Evolutionary conservation across 2,113 vertebrate species (phyloP), one percentile per base, ranked within the genome.

Genomic region (Platichthys flesus): DNA sequence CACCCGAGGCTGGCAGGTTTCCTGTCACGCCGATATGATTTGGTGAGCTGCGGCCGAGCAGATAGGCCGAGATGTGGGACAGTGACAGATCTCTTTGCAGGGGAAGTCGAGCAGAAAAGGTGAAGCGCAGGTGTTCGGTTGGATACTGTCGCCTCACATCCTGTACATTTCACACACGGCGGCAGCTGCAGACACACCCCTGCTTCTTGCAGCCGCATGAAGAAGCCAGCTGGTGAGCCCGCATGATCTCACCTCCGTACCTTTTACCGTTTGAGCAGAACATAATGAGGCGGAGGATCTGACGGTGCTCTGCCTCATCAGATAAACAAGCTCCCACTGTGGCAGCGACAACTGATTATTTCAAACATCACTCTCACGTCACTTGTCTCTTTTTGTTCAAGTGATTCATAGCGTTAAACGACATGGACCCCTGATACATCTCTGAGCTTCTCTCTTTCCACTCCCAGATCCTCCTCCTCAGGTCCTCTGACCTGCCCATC

Each of bases 121-220:
- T 78, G 83, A 79, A 76, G 79, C 86, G 82, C 94, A 94, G 94
- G 94, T 95, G 94, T 90, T 92, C 88, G 69, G 74, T 89, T 76
- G 58, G 89, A 90, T 85, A 89, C 89, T 88, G 79, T 89, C 83
- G 74, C 76, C 81, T 83, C 65, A 79, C 67, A 75, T 85, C 90
- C 78, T 85, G 90, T 71, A 79, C 66, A 79, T 87, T 85, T 76
- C 75, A 72, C 68, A 85, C 59, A 75, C 70, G 18, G 57, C 42
- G 54, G 77, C 89, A 88, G 80, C 89, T 90, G 86, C 82, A 64
- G 79, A 79, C 74, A 89, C 84, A 73, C 75, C 65, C 57, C 85
- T 66, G 59, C 28, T 23, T n/a, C 76, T 58, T 73, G 57, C 47
- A 83, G 75, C 21, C 67, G 78, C 47, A 68, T 24, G 64, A 20